phyloP scores from a whole-genome alignment of 2,797 vertebrate genomes.

The Rhinichthys osculus region DNA sequence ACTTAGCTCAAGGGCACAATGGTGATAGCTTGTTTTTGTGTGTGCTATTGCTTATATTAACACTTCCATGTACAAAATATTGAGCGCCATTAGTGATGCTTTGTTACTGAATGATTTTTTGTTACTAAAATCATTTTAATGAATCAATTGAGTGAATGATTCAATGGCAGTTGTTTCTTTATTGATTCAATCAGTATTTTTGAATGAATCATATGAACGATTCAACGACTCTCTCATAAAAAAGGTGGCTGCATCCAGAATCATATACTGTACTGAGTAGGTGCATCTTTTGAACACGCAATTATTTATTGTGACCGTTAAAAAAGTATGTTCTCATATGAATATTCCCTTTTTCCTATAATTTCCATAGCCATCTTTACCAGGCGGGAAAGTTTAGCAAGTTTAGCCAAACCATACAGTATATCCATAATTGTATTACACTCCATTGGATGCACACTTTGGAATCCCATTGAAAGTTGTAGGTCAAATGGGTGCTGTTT shows the following conservation, averaged over 20 bases:
- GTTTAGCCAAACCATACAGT: too few species aligned
- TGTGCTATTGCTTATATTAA: neutral
- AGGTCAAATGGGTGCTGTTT: neutral
- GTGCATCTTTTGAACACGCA: neutral
- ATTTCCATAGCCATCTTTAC: too few species aligned
- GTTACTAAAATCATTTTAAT: neutral
- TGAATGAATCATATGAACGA: neutral
- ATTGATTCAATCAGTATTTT: neutral
- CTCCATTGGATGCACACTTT: neutral
- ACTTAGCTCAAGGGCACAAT: neutral
- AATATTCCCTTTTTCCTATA: too few species aligned
- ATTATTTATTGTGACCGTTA: neutral
- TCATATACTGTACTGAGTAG: neutral
- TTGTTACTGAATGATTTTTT: neutral
- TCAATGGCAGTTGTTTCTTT: neutral
- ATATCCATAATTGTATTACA: too few species aligned
- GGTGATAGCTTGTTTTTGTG: neutral
- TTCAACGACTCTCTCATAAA: neutral
- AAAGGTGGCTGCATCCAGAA: neutral
- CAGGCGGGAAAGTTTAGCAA: too few species aligned
- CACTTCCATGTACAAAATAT: neutral
- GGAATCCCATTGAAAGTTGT: neutral
- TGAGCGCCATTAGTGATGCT: neutral
- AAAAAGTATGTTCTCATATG: neutral
- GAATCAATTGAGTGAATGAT: neutral